These are phyloP conservation scores for Larimichthys crocea DNA, from an alignment of 2,113 vertebrate genomes.

Conservation along the genomic window DNA sequence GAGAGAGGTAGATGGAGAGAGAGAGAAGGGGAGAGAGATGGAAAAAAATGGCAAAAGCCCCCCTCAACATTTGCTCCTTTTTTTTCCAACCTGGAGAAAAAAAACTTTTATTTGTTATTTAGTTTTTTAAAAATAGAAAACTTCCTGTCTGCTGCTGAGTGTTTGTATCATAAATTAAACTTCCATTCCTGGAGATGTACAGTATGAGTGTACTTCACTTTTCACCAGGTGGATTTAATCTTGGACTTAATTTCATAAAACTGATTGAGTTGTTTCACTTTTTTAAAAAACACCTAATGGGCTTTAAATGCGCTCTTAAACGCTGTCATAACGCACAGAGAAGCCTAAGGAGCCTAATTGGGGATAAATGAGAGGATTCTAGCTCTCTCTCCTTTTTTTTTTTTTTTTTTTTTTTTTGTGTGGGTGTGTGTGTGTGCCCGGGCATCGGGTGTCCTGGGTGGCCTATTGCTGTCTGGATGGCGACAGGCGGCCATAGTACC, in stretches of 20 bases:
- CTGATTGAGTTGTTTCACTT: too few relatives aligned
- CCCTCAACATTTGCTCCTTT: slow-evolving; percentile 31
- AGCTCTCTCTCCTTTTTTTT: neutral
- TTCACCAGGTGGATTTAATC: neutral
- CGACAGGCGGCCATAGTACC: slow-evolving; percentile 58
- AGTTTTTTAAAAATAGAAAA: neutral
- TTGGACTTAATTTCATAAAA: too few relatives aligned
- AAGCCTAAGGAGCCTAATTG: neutral
- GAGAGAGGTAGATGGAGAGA: slow-evolving; percentile 86
- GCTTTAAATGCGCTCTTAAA: neutral
- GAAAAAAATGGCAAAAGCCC: slow-evolving; percentile 98
- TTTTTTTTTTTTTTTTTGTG: too few relatives aligned
- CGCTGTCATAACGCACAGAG: neutral
- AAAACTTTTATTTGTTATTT: neutral
- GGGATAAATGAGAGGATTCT: slow-evolving; percentile 10
- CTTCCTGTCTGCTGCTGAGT: neutral
- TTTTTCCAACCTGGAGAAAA: neutral
- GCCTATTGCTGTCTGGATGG: slow-evolving; percentile 37
- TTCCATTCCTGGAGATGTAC: neutral
- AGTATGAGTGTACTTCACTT: neutral
- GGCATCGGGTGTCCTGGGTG: slow-evolving; percentile 45
- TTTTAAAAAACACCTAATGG: neutral
- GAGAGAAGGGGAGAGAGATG: slow-evolving; percentile 84
- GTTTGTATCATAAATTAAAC: neutral
- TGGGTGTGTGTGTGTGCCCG: too few relatives aligned